Conservation (phyloP, 2,797 vertebrate genomes). For the Catostomus latipinnis region DNA sequence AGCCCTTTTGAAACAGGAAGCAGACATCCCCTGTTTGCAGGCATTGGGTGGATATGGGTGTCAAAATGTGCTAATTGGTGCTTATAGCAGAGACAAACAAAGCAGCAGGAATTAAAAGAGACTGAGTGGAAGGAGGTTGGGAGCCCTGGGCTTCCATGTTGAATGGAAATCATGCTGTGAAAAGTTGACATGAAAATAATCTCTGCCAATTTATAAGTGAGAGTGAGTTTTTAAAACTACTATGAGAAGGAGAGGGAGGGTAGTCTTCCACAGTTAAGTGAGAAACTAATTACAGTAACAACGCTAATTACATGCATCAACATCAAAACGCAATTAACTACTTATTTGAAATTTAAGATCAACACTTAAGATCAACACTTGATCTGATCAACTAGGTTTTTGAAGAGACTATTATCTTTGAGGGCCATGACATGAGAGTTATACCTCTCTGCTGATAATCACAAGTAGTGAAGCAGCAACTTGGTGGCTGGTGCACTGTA, state of each 20-base stretch:
- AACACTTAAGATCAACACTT: no score
- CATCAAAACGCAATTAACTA: neutral
- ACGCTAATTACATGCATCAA: neutral
- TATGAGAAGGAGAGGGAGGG: neutral
- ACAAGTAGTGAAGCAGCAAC: neutral
- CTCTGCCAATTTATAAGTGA: neutral
- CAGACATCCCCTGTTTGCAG: neutral
- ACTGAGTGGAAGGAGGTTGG: neutral
- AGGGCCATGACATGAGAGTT: no score
- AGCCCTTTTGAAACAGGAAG: slow-evolving; percentile 23
- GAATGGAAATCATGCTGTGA: slow-evolving; percentile 13
- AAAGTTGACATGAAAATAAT: slow-evolving; percentile 1
- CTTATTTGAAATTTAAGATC: neutral
- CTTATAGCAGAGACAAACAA: slow-evolving; percentile 19
- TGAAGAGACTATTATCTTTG: neutral
- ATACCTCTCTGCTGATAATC: no score
- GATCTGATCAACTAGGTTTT: no score
- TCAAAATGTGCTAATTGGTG: slow-evolving; percentile 1
- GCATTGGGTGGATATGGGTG: neutral
- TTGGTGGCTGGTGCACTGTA: neutral
- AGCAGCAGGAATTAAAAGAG: slow-evolving; percentile 1
- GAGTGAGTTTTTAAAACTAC: neutral
- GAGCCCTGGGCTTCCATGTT: neutral
- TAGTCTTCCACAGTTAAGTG: neutral
- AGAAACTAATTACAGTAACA: neutral